A percentile compares a stretch with the other conserved stretches of the same genome.
These are phyloP conservation scores for Julus scandinavius DNA, from an alignment of 2,888 invertebrate genomes.

Conservation along the genomic window DNA sequence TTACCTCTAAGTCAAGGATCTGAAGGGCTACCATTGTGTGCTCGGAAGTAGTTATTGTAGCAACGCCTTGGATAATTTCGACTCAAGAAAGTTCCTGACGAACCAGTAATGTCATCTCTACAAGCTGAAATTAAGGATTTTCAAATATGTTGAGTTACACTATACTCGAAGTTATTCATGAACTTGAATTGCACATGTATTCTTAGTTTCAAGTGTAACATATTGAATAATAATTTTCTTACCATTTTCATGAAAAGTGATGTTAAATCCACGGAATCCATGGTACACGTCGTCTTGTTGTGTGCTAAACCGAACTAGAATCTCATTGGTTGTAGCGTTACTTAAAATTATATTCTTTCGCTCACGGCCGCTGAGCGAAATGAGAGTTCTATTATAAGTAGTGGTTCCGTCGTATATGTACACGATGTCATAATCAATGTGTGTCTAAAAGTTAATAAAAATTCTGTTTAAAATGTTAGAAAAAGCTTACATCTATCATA, in stretches of 20 bases:
- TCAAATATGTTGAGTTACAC: background rate
- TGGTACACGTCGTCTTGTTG: background rate
- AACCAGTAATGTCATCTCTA: background rate
- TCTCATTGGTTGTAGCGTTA: background rate
- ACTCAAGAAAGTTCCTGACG: background rate
- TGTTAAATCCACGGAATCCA: background rate
- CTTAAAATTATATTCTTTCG: background rate
- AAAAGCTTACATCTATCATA: too few species aligned
- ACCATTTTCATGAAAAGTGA: background rate
- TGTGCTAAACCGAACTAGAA: background rate
- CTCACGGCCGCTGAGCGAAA: background rate
- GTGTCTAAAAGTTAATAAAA: background rate
- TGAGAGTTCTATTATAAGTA: background rate
- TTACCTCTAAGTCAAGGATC: background rate
- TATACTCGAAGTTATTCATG: too few species aligned
- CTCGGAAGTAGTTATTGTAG: background rate
- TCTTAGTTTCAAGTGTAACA: background rate
- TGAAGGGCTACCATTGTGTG: background rate
- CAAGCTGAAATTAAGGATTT: background rate
- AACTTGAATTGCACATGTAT: too few species aligned
- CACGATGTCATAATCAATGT: background rate
- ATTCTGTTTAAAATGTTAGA: too few species aligned
- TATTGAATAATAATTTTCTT: background rate
- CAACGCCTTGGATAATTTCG: background rate
- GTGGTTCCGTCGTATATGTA: background rate